A percentile compares a stretch with the other conserved stretches of the same genome.
These are phyloP conservation scores for Chrysolina americana DNA, from an alignment of 2,888 invertebrate species.

Conservation along the genomic window DNA sequence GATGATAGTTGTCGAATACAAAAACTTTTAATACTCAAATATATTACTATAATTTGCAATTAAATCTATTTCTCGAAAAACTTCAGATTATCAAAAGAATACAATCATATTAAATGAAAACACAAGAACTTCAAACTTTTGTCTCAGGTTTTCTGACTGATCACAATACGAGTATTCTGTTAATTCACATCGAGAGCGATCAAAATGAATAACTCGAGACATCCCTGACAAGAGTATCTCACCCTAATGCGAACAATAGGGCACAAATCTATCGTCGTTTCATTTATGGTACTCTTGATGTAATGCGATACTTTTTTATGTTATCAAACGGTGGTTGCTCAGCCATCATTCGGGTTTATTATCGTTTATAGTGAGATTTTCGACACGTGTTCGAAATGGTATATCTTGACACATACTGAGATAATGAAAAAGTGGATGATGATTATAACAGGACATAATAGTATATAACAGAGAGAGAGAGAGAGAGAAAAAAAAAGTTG, in stretches of 20 bases:
- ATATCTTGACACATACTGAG: slow-evolving; percentile 50
- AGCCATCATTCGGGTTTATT: slow-evolving; percentile 49
- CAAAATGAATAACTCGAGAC: slow-evolving; percentile 1
- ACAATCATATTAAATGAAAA: too few species aligned
- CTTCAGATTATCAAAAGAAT: too few species aligned
- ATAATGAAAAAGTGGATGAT: slow-evolving; percentile 44
- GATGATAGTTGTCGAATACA: too few species aligned
- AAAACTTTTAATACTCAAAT: too few species aligned
- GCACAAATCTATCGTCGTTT: slow-evolving; percentile 51
- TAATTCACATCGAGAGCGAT: background rate
- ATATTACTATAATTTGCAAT: too few species aligned
- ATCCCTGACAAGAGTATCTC: slow-evolving; percentile 17
- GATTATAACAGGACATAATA: slow-evolving; percentile 7
- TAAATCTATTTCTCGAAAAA: too few species aligned
- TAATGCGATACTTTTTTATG: slow-evolving; percentile 57
- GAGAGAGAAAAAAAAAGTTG: too few species aligned
- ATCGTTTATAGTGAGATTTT: slow-evolving; percentile 56
- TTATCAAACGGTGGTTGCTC: slow-evolving; percentile 46
- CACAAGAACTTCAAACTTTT: too few species aligned
- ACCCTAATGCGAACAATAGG: slow-evolving; percentile 52
- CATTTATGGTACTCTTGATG: slow-evolving; percentile 48
- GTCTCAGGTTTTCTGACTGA: too few species aligned
- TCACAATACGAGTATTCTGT: too few species aligned
- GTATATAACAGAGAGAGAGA: too few species aligned
- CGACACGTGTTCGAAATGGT: slow-evolving; percentile 56